Conservation (phyloP, 2,113 vertebrate species). For the Anguilla japonica region DNA sequence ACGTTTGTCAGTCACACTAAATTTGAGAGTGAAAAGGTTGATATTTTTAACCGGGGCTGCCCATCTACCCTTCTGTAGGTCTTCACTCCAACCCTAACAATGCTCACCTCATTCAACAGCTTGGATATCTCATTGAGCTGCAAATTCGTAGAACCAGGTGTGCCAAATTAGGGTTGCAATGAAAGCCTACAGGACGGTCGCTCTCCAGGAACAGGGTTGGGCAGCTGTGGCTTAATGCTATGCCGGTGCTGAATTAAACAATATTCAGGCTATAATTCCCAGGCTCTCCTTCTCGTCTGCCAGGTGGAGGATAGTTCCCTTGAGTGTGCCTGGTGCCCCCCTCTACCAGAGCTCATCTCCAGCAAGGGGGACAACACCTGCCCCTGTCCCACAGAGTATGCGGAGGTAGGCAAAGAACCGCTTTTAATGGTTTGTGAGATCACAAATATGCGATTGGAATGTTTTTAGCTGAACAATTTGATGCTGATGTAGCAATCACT, state of each 20-base stretch:
- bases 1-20: background rate
- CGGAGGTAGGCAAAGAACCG: slow-evolving; percentile 59
- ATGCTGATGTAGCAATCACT: no score
- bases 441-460: no score
- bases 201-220: no score
- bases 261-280: background rate
- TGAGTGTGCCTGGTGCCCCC: slow-evolving; percentile 69
- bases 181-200: no score
- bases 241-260: background rate
- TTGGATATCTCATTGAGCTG: no score
- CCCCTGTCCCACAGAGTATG: slow-evolving; percentile 74
- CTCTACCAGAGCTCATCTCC: slow-evolving; percentile 77
- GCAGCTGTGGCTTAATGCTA: background rate
- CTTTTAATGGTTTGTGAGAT: background rate
- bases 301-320: slow-evolving; percentile 68
- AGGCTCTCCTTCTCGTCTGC: background rate
- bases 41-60: no score
- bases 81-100: no score
- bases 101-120: no score
- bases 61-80: no score
- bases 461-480: no score
- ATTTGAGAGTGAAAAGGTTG: background rate
- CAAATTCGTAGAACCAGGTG: no score
- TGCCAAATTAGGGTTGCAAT: no score
- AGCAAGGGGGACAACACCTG: slow-evolving; percentile 75